These are phyloP conservation scores for Pachyramphus minor DNA, from an alignment of 2,113 vertebrate species.

Conservation along the genomic window DNA sequence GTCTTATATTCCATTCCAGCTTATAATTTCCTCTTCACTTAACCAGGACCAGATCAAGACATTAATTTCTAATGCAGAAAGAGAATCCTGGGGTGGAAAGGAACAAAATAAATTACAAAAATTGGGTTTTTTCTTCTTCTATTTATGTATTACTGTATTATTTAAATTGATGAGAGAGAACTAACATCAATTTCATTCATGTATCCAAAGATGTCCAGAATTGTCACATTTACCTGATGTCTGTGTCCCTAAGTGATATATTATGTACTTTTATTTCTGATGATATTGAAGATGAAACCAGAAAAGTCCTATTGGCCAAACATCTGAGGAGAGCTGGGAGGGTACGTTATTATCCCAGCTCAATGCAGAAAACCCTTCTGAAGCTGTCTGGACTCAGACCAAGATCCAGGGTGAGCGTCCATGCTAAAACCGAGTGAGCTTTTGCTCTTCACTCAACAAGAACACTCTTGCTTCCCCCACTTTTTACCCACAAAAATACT, in stretches of 20 bases:
- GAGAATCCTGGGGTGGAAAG: not conserved
- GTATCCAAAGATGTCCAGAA: not conserved
- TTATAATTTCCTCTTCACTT: not conserved
- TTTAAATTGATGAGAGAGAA: not conserved
- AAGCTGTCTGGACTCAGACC: not conserved
- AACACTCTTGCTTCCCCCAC: not conserved
- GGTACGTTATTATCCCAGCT: not conserved
- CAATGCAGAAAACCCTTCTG: not conserved
- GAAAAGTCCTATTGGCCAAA: not conserved
- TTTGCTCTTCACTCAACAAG: not conserved
- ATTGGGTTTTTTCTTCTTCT: accelerated
- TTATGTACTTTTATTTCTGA: not conserved
- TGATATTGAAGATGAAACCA: not conserved
- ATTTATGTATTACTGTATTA: not conserved
- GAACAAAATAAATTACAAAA: not conserved
- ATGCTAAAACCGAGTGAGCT: not conserved
- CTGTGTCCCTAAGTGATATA: not conserved
- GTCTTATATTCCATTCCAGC: not conserved
- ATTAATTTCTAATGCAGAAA: not conserved
- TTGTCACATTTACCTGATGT: not conserved
- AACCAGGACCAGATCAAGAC: not conserved
- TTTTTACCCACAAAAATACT: not conserved
- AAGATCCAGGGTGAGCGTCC: not conserved
- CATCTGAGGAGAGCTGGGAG: not conserved
- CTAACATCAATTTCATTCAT: not conserved